These are phyloP conservation scores for Casuarius casuarius DNA, from an alignment of 2,113 vertebrate species.

Conservation along the genomic window DNA sequence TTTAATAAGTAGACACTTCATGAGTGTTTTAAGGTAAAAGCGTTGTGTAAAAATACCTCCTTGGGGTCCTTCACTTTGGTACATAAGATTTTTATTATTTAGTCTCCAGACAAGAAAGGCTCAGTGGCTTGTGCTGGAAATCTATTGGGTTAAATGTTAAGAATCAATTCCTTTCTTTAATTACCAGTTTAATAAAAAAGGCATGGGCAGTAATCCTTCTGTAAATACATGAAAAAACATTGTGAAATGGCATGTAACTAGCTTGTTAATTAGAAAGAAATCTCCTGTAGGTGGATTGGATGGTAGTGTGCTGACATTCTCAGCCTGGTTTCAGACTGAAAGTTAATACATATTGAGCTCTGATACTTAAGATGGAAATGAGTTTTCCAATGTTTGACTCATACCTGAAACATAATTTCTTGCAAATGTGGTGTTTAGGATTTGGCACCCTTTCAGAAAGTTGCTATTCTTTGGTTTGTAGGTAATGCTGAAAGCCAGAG, in stretches of 20 bases:
- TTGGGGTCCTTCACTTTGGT: background rate
- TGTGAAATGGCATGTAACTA: background rate
- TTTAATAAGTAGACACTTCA: background rate
- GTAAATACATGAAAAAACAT: background rate
- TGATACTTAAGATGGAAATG: background rate
- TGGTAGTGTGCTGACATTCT: background rate
- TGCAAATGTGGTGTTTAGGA: background rate
- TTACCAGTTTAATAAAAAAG: background rate
- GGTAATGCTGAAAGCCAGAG: background rate
- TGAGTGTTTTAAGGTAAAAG: background rate
- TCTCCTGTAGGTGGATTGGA: background rate
- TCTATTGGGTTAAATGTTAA: background rate
- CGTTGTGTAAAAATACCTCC: background rate
- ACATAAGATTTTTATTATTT: background rate
- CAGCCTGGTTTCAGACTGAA: slow-evolving; percentile 18
- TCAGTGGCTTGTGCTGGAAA: background rate
- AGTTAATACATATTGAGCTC: background rate
- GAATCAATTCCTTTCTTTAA: background rate
- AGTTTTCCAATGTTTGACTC: slow-evolving; percentile 28
- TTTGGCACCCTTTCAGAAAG: background rate
- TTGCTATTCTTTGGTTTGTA: background rate
- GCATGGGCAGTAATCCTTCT: background rate
- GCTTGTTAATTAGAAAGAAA: slow-evolving; percentile 31
- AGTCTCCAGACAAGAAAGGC: background rate
- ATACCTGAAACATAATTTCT: background rate